Conservation (phyloP, 2,797 vertebrate genomes). For the Cetoscarus ocellatus region DNA sequence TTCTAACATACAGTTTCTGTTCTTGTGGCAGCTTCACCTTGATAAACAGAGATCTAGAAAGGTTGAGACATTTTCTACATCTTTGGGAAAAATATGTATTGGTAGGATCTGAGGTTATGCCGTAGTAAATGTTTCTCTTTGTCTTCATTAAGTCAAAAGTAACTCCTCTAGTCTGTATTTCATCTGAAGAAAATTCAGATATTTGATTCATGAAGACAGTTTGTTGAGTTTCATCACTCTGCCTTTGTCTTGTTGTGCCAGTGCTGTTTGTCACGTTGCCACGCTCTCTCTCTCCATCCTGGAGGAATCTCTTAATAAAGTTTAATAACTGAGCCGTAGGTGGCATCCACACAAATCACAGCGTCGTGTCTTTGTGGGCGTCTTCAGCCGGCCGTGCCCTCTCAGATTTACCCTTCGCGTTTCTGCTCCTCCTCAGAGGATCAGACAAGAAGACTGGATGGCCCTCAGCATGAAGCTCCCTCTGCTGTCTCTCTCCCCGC, state of each 20-base stretch:
- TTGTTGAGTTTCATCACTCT: not conserved
- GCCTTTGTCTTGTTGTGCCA: not conserved
- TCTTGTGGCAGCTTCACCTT: too few relatives aligned
- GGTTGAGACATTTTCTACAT: too few relatives aligned
- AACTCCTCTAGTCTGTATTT: too few relatives aligned
- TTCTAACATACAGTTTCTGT: too few relatives aligned
- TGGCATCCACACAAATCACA: slow-evolving; percentile 30
- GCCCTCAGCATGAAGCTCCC: slow-evolving; percentile 60
- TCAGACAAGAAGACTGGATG: slow-evolving; percentile 51
- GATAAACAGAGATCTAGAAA: too few relatives aligned
- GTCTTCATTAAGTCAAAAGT: too few relatives aligned
- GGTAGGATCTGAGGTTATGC: too few relatives aligned
- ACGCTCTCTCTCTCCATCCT: slow-evolving; percentile 3
- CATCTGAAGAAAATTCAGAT: too few relatives aligned
- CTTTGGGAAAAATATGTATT: too few relatives aligned
- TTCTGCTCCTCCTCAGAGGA: slow-evolving; percentile 25
- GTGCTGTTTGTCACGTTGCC: slow-evolving; percentile 25
- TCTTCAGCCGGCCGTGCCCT: slow-evolving; percentile 12
- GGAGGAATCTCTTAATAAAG: slow-evolving; percentile 54
- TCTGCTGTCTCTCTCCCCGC: slow-evolving; percentile 45
- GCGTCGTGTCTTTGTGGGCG: slow-evolving; percentile 37
- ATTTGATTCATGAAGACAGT: too few relatives aligned
- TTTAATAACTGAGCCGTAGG: slow-evolving; percentile 39
- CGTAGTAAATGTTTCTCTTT: too few relatives aligned
- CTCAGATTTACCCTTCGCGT: slow-evolving; percentile 29